Percentiles rank a stretch among this genome's conserved stretches.
Conservation (phyloP, 2,797 vertebrate genomes). For the Emydoidea blandingii region DNA sequence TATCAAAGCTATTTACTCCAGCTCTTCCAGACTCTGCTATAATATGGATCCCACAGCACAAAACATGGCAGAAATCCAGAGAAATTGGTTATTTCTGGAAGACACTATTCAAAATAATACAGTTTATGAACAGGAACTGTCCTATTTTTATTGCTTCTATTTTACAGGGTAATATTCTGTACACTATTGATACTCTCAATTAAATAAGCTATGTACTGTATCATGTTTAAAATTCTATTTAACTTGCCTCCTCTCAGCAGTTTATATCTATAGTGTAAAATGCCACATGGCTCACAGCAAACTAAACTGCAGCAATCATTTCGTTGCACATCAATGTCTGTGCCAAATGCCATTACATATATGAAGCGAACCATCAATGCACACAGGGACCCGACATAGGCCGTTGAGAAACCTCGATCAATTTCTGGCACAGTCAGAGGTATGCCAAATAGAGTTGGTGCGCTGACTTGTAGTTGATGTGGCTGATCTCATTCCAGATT, state of each 20-base stretch:
- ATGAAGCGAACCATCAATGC: neutral
- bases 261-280: constrained; percentile 5
- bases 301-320: neutral
- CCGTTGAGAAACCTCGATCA: neutral
- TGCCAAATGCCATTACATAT: neutral
- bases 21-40: neutral
- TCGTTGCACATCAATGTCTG: neutral
- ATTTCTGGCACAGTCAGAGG: neutral
- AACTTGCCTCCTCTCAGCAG: neutral
- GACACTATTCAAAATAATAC: neutral
- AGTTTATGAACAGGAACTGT: neutral
- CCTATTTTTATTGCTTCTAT: neutral
- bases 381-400: neutral
- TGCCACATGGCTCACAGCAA: neutral
- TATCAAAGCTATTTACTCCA: neutral
- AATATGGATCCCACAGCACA: neutral
- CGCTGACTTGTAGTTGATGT: neutral
- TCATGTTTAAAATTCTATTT: neutral
- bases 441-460: neutral
- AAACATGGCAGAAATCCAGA: neutral
- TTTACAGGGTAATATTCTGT: neutral
- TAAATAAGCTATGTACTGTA: neutral
- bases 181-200: neutral
- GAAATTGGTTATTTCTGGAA: neutral
- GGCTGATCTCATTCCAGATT: neutral